Base-by-base conservation (phyloP, 2,113 vertebrate genomes). In the Gadus chalcogrammus region DNA sequence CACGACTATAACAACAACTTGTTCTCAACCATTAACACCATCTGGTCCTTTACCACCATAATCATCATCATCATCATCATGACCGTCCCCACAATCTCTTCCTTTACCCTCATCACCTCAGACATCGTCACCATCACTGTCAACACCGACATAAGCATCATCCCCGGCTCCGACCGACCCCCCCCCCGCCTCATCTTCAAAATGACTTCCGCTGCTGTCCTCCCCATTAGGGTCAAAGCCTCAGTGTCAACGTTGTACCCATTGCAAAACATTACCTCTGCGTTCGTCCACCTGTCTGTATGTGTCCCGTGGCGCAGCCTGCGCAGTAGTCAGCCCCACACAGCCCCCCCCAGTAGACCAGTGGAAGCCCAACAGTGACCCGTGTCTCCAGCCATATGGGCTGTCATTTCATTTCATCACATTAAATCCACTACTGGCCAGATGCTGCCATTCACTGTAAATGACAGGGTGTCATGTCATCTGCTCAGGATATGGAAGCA, bases 401-500 rank as follows among this genome's bases (percentile, higher is more conserved):
- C 77, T 82, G 88, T 86, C 75, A 81, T 87, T 83, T 79, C 74
- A 82, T 86, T 88, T 85, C 79, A 84, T 88, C 83, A 82, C 71
- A 84, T 88, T 87, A 83, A 81, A 76, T 87, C 87, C 85, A 87
- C 70, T 64, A 79, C 77, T 78, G 61, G 64, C 85, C 89, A 91
- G 84, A 89, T 86, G 86, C 85, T 89, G 74, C 85, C 78, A 76
- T 86, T 90, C 83, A 85, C 79, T 71, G 81, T 84, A 85, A 88
- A 90, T 88, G 83, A 86, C 73, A 67, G 64, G 76, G 74, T 81
- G 82, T 86, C 84, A 85, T 80, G 88, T 85, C 79, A 89, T 91
- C 80, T 84, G 82, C 81, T 84, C 84, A 83, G 82, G 85, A 87
- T 87, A 89, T 86, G 79, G 80, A 87, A 78, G 84, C 83, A 89